Conservation (phyloP, 2,113 vertebrate species). For the Budorcas taxicolor region DNA sequence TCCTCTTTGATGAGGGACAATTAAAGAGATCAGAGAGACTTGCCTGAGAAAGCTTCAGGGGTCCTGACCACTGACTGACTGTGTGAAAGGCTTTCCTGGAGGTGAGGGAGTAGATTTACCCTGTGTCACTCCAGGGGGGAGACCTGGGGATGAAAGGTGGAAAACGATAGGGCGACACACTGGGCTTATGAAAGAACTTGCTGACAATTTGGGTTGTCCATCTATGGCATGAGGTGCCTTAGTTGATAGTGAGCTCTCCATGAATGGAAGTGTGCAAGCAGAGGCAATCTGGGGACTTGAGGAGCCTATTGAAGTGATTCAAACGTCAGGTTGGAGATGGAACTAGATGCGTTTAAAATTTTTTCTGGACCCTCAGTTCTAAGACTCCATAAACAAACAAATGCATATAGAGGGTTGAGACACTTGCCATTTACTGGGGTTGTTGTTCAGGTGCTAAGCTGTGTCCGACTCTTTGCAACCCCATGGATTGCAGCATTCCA, state of each 20-base stretch:
- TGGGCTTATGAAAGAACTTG: not conserved
- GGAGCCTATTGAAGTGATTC: not conserved
- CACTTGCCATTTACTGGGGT: not conserved
- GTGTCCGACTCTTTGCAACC: not conserved
- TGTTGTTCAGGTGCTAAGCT: not conserved
- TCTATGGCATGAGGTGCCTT: not conserved
- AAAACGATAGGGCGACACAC: not conserved
- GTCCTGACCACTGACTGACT: not conserved
- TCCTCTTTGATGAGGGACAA: not conserved
- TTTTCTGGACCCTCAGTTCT: not conserved
- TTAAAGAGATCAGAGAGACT: not conserved
- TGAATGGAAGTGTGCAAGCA: not conserved
- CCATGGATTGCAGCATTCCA: not conserved
- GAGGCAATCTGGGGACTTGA: not conserved
- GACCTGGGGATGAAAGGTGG: not conserved
- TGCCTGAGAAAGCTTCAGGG: not conserved
- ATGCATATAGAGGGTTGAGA: not conserved
- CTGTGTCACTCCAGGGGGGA: not conserved
- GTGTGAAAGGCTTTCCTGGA: not conserved
- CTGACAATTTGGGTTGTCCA: not conserved
- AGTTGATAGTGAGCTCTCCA: not conserved
- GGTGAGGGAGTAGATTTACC: not conserved
- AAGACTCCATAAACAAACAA: not conserved
- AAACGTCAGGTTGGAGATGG: not conserved
- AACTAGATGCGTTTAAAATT: not conserved